Base-by-base conservation (phyloP, 2,888 invertebrate species). In the Anorthoa munda region DNA sequence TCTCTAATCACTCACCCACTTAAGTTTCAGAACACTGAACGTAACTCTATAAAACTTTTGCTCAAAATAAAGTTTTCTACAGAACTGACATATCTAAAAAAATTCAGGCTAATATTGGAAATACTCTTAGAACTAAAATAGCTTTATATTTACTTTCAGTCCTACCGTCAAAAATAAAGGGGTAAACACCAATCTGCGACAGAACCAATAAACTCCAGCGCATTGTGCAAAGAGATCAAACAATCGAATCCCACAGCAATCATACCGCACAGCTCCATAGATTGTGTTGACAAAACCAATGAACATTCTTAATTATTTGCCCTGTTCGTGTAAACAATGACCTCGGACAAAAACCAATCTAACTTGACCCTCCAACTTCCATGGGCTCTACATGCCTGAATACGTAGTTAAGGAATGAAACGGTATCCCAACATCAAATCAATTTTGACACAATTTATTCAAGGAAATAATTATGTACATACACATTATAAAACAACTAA, bases 271-370 rank as follows among this genome's bases (percentile, higher is more conserved):
- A 85, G 85, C 72, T 87, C 89, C 90, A 90, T 89, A 90, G 88
- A 91, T 89, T 92, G 90, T 95, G 94, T 96, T 95, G 94, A 95
- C 96, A 94, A 94, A 95, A 94, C 95, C 95, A 95, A 93, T 96
- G 95, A 95, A 95, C 95, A 94, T 92, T 95, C 95, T 94, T 96
- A 95, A 96, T 96, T 95, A 96, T 96, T 95, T 95, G 94, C 94
- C 91, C 90, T 87, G 92, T 92, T 93, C 91, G 90, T 82, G 94
- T 94, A 95, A 95, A 95, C 95, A 95, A 93, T 93, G 93, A 94
- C 95, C 94, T 92, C 83, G 88, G 72, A 82, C 79, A 74, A 73
- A 70, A 85, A 89, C 95, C 93, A 92, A 23, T 78, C 56, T 89
- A 86, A 73, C n/a, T 60, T 84, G 94, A 91, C 75, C 93, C 79